A percentile compares a stretch with the other conserved stretches of the same genome.
phyloP scores from a whole-genome alignment of 2,113 vertebrate species.

The Ptilorrhoa leucosticta region DNA sequence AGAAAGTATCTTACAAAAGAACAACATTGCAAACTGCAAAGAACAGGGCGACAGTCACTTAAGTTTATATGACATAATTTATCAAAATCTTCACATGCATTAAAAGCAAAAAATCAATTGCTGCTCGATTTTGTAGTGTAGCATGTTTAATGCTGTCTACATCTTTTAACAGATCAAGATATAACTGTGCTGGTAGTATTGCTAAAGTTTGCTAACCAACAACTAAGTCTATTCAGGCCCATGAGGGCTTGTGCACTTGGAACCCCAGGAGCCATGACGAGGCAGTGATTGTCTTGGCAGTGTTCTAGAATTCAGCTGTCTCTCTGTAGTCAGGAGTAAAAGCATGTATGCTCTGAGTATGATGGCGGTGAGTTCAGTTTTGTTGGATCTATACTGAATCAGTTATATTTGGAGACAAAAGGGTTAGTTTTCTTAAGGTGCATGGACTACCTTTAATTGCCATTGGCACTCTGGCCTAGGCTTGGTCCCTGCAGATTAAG shows the following conservation, averaged over 20 bases:
- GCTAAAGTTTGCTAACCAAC: background rate
- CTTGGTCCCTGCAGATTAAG: accelerated
- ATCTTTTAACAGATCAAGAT: background rate
- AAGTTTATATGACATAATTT: background rate
- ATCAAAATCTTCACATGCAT: background rate
- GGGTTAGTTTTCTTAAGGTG: background rate
- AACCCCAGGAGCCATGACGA: accelerated
- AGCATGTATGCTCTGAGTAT: no score
- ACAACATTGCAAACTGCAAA: no score
- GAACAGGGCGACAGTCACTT: no score
- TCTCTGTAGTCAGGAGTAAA: background rate
- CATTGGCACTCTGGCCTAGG: background rate
- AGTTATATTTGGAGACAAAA: background rate
- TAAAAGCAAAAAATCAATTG: background rate
- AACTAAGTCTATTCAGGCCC: background rate
- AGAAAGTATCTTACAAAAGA: no score
- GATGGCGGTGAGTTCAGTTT: background rate
- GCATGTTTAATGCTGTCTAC: background rate
- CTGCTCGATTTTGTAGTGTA: accelerated
- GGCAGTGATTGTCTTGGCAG: background rate
- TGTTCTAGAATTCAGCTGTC: background rate
- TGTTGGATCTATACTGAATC: background rate
- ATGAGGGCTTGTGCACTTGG: background rate
- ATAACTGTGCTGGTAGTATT: background rate
- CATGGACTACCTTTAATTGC: background rate